Percentiles rank a stretch among this genome's conserved stretches.
These are phyloP conservation scores for Gonioctena quinquepunctata DNA, from an alignment of 1,140 invertebrate genomes.

Conservation along the genomic window DNA sequence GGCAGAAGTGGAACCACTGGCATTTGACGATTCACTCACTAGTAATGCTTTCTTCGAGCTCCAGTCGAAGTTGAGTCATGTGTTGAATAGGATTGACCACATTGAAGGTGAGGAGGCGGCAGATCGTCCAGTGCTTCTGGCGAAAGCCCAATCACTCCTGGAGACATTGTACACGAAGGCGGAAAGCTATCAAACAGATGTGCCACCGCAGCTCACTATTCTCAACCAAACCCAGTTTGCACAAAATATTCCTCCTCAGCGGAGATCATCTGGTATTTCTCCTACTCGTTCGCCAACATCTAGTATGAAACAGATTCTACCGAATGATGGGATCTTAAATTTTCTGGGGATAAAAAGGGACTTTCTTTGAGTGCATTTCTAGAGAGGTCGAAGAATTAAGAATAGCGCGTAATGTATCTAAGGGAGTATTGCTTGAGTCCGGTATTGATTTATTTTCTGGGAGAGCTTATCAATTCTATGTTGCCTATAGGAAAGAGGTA, in stretches of 20 bases:
- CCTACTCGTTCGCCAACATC: not conserved
- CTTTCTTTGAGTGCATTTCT: slow-evolving; percentile 39
- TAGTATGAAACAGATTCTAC: not conserved
- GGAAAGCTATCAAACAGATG: not conserved
- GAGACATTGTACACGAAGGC: not conserved
- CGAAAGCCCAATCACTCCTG: not conserved
- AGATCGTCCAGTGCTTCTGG: not conserved
- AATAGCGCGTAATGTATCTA: slow-evolving; percentile 25
- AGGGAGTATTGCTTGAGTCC: slow-evolving; percentile 27
- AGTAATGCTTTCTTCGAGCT: not conserved
- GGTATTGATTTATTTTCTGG: slow-evolving; percentile 41
- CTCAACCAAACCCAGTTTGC: not conserved
- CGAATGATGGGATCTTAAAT: not conserved
- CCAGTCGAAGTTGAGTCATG: not conserved
- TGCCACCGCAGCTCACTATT: not conserved
- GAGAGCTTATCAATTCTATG: slow-evolving; percentile 45
- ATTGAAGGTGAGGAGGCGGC: not conserved
- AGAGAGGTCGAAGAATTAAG: slow-evolving; percentile 38
- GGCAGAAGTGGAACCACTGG: not conserved
- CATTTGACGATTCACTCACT: not conserved
- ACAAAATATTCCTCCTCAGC: not conserved
- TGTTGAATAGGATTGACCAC: not conserved
- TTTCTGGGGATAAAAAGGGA: not conserved
- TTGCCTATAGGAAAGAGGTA: slow-evolving; percentile 24
- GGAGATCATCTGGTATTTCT: not conserved